Evolutionary conservation across 2,797 vertebrate genomes (phyloP).

Genomic region (Cyprinella venusta): DNA sequence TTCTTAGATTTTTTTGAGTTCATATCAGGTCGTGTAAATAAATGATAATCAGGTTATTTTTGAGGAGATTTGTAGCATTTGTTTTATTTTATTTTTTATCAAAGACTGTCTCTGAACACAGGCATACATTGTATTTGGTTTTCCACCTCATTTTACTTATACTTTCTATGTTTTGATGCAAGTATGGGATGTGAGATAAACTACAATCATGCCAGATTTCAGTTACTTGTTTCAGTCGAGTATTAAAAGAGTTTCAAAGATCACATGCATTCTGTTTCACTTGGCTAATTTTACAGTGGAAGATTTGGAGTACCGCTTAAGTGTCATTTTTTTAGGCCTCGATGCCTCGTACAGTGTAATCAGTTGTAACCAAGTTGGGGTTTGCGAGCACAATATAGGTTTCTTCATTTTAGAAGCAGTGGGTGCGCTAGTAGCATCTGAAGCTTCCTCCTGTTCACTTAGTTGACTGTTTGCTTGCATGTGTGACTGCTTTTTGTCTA

Average conservation of each 20-base stretch:
- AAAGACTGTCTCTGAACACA: background rate
- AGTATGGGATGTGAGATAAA: constrained; percentile 4
- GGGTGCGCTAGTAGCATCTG: constrained; percentile 49
- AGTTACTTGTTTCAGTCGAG: background rate
- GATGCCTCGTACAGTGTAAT: constrained; percentile 15
- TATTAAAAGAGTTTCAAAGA: constrained; percentile 3
- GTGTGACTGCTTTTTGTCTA: constrained; percentile 61
- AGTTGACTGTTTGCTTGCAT: constrained; percentile 61
- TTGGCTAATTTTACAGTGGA: background rate
- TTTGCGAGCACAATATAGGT: constrained; percentile 40
- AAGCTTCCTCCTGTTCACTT: constrained; percentile 56
- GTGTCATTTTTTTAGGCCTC: background rate
- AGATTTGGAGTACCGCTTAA: background rate
- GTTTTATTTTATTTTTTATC: background rate
- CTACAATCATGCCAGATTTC: background rate
- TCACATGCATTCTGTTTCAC: background rate
- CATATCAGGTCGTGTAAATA: background rate
- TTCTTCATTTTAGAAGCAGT: constrained; percentile 33
- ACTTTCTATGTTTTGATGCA: background rate
- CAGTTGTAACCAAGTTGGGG: constrained; percentile 3
- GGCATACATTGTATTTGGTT: background rate
- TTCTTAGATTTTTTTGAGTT: background rate
- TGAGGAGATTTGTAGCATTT: background rate
- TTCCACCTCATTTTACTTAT: background rate
- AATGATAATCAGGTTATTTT: background rate